A percentile compares a stretch with the other conserved stretches of the same genome.
phyloP scores from a whole-genome alignment of 2,113 vertebrate genomes.

The Gasterosteus aculeatus region DNA sequence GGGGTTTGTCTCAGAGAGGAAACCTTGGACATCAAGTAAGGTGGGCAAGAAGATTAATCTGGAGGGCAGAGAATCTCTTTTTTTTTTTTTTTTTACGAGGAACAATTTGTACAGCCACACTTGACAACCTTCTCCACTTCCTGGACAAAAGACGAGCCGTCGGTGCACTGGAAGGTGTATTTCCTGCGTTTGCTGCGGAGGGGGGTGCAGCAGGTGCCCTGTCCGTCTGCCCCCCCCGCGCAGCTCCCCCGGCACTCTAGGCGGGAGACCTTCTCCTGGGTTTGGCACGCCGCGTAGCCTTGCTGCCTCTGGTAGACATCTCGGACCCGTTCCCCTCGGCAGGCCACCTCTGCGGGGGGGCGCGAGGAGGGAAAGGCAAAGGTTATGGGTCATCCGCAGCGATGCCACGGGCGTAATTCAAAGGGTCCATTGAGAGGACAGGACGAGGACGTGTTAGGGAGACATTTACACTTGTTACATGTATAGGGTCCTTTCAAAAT shows the following conservation, averaged over 20 bases:
- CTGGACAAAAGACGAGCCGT: slow-evolving; percentile 95
- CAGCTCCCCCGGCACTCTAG: slow-evolving; percentile 94
- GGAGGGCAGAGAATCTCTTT: slow-evolving; percentile 53
- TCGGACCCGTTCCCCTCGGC: slow-evolving; percentile 96
- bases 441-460: not conserved
- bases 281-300: slow-evolving; percentile 98
- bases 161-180: slow-evolving; percentile 98
- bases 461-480: too few relatives aligned
- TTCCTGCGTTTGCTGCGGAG: slow-evolving; percentile 96
- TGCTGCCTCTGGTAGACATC: slow-evolving; percentile 99
- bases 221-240: slow-evolving; percentile 74
- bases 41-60: slow-evolving; percentile 65
- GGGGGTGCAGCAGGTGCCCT: slow-evolving; percentile 89
- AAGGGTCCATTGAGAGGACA: not conserved
- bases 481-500: too few relatives aligned
- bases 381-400: not conserved
- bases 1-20: slow-evolving; percentile 45
- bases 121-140: slow-evolving; percentile 98
- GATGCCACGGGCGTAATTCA: not conserved
- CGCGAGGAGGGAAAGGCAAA: slow-evolving; percentile 1
- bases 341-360: slow-evolving; percentile 89
- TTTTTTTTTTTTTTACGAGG: slow-evolving; percentile 80
- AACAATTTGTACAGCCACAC: slow-evolving; percentile 94
- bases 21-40: slow-evolving; percentile 59
- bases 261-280: slow-evolving; percentile 97